These are phyloP conservation scores for Urophycis tenuis DNA, from an alignment of 2,797 vertebrate genomes.

Conservation along the genomic window DNA sequence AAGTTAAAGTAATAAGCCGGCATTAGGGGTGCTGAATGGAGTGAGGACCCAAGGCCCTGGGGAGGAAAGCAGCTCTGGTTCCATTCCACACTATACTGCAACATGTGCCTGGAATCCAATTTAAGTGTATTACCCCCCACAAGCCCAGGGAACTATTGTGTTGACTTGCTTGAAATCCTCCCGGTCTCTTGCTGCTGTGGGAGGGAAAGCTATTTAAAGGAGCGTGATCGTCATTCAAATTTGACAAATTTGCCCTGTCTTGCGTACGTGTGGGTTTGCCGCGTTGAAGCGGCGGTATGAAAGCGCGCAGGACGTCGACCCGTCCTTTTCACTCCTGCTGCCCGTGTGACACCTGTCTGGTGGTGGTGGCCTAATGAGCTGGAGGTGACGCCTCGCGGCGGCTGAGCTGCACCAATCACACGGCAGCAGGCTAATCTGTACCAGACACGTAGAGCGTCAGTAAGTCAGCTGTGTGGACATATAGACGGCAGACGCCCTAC, in stretches of 20 bases:
- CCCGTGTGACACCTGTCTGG: constrained; percentile 45
- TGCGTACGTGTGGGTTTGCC: background rate
- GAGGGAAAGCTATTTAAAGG: background rate
- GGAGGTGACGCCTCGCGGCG: constrained; percentile 37
- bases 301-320: constrained; percentile 27
- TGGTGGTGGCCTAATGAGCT: constrained; percentile 44
- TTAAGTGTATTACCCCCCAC: constrained; percentile 21
- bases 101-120: constrained; percentile 49
- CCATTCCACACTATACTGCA: constrained; percentile 33
- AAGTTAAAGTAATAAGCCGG: constrained; percentile 57
- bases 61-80: constrained; percentile 17
- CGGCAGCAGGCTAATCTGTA: constrained; percentile 48
- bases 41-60: constrained; percentile 17
- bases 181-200: background rate
- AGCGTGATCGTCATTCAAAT: background rate
- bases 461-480: constrained; percentile 12
- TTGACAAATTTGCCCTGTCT: background rate
- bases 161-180: background rate
- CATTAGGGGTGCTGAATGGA: constrained; percentile 51
- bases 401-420: constrained; percentile 49
- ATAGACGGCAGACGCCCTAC: background rate
- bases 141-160: background rate
- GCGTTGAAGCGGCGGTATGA: constrained; percentile 15
- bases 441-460: constrained; percentile 33
- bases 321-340: constrained; percentile 19